Percentiles rank a stretch among this genome's conserved stretches.
These are phyloP conservation scores for Poeciliopsis turneri DNA, from an alignment of 2,797 vertebrate species.

Conservation along the genomic window DNA sequence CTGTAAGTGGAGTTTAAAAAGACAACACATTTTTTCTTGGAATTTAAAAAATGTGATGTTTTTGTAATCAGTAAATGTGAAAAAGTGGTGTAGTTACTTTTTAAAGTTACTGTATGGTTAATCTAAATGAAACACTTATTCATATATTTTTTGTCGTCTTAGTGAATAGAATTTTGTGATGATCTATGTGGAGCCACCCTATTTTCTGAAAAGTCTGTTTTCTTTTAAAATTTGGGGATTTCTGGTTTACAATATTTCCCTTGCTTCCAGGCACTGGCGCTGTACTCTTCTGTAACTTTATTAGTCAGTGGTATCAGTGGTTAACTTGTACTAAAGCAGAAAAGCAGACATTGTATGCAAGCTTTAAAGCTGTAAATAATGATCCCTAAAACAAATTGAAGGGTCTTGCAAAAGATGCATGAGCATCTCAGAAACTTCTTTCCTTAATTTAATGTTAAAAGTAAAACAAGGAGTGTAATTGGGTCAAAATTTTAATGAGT, in stretches of 20 bases:
- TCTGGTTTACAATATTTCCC: constrained; percentile 58
- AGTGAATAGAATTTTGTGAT: constrained; percentile 32
- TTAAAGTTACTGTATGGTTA: neutral
- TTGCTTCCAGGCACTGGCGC: constrained; percentile 47
- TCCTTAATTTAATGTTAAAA: neutral
- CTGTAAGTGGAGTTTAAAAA: neutral
- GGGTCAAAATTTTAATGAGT: constrained; percentile 35
- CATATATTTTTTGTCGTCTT: neutral
- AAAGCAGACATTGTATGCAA: constrained; percentile 56
- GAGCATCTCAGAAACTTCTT: constrained; percentile 50
- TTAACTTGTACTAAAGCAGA: constrained; percentile 46
- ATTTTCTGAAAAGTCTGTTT: constrained; percentile 63
- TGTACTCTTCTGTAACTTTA: constrained; percentile 62
- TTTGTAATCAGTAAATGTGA: neutral
- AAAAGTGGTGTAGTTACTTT: neutral
- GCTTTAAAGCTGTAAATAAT: constrained; percentile 68
- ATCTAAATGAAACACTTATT: constrained; percentile 60
- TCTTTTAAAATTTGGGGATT: constrained; percentile 63
- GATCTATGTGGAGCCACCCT: constrained; percentile 38
- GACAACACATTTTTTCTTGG: neutral
- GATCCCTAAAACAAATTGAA: constrained; percentile 47
- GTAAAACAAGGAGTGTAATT: neutral
- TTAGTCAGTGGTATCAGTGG: constrained; percentile 39
- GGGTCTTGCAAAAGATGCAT: constrained; percentile 41
- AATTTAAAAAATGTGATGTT: neutral